These are phyloP conservation scores for Lithosia quadra DNA, from an alignment of 2,888 invertebrate species.

Conservation along the genomic window DNA sequence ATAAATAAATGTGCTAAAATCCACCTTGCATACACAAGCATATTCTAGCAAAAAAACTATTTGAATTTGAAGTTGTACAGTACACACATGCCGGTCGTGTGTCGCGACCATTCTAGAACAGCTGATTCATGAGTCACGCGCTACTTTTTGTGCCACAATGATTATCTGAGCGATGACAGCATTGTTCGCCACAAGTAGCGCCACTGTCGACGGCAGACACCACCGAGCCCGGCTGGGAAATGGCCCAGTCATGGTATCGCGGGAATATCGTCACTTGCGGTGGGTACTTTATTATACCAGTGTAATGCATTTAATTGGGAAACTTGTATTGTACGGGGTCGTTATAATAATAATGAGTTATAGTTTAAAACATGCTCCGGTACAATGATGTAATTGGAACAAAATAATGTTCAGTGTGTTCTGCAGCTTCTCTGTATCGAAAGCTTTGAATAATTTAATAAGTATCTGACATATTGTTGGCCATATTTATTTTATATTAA, in stretches of 20 bases:
- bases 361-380: neutral
- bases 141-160: constrained; percentile 20
- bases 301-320: neutral
- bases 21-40: too few species aligned
- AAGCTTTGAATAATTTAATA: too few species aligned
- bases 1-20: neutral
- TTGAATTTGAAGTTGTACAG: neutral
- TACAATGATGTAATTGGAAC: neutral
- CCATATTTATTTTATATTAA: too few species aligned
- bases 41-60: too few species aligned
- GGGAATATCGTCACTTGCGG: neutral
- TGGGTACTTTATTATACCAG: neutral
- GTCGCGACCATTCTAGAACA: constrained; percentile 22
- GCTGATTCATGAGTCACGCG: constrained; percentile 54
- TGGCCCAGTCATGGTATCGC: neutral
- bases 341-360: neutral
- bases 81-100: neutral
- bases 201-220: neutral
- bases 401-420: neutral
- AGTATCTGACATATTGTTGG: too few species aligned
- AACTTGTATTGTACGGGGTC: neutral
- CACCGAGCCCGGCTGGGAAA: neutral
- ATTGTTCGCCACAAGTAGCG: neutral
- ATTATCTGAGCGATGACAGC: neutral
- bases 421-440: neutral